Evolutionary conservation across 1,140 invertebrate genomes (phyloP).

Genomic region (Littorina saxatilis): DNA sequence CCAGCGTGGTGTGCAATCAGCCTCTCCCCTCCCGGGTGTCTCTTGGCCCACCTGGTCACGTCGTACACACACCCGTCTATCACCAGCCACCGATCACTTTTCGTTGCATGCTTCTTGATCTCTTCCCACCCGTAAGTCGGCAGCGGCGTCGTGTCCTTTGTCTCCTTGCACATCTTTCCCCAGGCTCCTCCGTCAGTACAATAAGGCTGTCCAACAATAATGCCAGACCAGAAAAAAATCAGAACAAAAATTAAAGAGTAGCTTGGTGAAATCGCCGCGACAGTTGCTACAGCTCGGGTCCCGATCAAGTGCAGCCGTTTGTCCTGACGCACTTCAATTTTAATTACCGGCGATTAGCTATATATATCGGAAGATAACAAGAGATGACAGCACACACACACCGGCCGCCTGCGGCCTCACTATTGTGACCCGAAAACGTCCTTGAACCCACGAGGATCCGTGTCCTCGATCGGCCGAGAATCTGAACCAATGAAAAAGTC

Average conservation of each 20-base stretch:
- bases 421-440: not conserved
- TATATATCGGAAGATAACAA: no score
- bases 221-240: no score
- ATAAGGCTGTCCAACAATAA: no score
- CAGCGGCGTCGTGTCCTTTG: not conserved
- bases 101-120: slow-evolving; percentile 62
- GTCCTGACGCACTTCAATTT: no score
- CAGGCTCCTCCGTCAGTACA: no score
- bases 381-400: no score
- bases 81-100: slow-evolving; percentile 69
- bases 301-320: no score
- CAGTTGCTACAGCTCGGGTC: no score
- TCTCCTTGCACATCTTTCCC: slow-evolving; percentile 24
- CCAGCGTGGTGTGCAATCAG: slow-evolving; percentile 71
- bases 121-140: slow-evolving; percentile 61
- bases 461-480: slow-evolving; percentile 7
- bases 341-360: no score
- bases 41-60: slow-evolving; percentile 68
- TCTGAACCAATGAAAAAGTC: slow-evolving; percentile 8
- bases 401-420: not conserved
- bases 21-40: slow-evolving; percentile 72
- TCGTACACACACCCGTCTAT: slow-evolving; percentile 72
- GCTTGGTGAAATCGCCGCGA: no score
- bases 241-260: no score
- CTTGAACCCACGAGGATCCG: not conserved